phyloP scores from a whole-genome alignment of 1,140 invertebrate genomes.

The Sycobia sp. region DNA sequence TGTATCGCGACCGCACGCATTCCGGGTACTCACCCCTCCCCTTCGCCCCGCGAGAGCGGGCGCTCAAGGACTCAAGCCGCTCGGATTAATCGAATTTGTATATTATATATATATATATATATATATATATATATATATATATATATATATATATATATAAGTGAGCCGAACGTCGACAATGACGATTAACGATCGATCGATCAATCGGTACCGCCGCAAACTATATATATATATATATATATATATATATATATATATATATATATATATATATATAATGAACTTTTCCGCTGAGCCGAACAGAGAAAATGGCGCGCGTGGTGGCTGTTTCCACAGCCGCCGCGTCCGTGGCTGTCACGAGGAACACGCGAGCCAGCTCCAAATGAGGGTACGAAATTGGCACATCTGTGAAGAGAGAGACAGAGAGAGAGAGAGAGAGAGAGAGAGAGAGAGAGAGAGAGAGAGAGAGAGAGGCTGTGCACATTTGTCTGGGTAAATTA shows the following conservation, averaged over 20 bases:
- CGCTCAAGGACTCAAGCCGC: constrained; percentile 44
- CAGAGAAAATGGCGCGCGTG: constrained; percentile 5
- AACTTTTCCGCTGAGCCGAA: not conserved
- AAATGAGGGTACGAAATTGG: not conserved
- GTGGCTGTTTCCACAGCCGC: not conserved
- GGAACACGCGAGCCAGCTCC: constrained; percentile 11
- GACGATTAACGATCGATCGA: constrained; percentile 47
- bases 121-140: no score
- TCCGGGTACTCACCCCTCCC: no score
- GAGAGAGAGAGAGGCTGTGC: not conserved
- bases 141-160: no score
- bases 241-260: no score
- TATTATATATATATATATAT: no score
- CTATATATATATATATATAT: no score
- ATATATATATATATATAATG: no score
- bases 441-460: not conserved
- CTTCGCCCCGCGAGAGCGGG: constrained; percentile 12
- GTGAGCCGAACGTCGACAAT: constrained; percentile 45
- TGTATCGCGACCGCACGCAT: constrained; percentile 8
- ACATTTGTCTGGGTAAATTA: constrained; percentile 9
- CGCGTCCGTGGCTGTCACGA: not conserved
- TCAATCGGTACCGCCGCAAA: constrained; percentile 46
- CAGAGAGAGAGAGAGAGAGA: not conserved
- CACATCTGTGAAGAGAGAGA: not conserved
- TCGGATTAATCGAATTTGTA: constrained; percentile 49